phyloP scores from a whole-genome alignment of 2,888 invertebrate species.

The Agonopterix subpropinquella region DNA sequence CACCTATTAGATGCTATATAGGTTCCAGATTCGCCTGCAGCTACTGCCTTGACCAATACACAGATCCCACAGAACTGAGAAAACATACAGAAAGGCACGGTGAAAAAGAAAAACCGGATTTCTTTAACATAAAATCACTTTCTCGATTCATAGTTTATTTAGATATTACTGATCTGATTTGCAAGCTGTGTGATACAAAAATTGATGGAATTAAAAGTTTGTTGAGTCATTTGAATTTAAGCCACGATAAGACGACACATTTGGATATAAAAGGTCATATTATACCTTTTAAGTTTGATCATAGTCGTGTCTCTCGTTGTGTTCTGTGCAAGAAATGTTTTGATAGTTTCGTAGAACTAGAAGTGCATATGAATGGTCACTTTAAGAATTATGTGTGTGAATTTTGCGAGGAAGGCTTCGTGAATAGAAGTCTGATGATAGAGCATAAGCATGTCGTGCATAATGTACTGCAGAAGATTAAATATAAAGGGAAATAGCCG shows the following conservation, averaged over 20 bases:
- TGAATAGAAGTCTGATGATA: slow-evolving; percentile 35
- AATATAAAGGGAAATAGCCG: not conserved
- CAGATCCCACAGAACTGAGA: slow-evolving; percentile 38
- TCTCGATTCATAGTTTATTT: slow-evolving; percentile 44
- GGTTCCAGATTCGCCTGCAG: slow-evolving; percentile 42
- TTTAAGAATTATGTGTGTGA: slow-evolving; percentile 64
- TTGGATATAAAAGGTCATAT: slow-evolving; percentile 31
- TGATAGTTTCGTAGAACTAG: slow-evolving; percentile 37
- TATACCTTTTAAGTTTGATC: slow-evolving; percentile 36
- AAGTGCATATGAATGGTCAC: slow-evolving; percentile 49
- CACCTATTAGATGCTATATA: slow-evolving; percentile 41
- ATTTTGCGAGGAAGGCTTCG: slow-evolving; percentile 52
- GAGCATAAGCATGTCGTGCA: slow-evolving; percentile 41
- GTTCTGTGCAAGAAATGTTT: slow-evolving; percentile 24
- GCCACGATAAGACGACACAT: slow-evolving; percentile 26
- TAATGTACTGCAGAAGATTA: slow-evolving; percentile 17
- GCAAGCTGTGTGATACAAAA: slow-evolving; percentile 28
- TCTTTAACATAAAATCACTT: slow-evolving; percentile 34
- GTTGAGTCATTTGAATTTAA: slow-evolving; percentile 25
- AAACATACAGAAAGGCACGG: slow-evolving; percentile 34
- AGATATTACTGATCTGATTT: slow-evolving; percentile 39
- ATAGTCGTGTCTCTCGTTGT: slow-evolving; percentile 19
- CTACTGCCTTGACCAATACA: slow-evolving; percentile 46
- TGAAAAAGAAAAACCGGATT: slow-evolving; percentile 24
- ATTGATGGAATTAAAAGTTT: slow-evolving; percentile 23